These are phyloP conservation scores for Tetanocera ferruginea DNA, from an alignment of 2,888 invertebrate species.

Conservation along the genomic window DNA sequence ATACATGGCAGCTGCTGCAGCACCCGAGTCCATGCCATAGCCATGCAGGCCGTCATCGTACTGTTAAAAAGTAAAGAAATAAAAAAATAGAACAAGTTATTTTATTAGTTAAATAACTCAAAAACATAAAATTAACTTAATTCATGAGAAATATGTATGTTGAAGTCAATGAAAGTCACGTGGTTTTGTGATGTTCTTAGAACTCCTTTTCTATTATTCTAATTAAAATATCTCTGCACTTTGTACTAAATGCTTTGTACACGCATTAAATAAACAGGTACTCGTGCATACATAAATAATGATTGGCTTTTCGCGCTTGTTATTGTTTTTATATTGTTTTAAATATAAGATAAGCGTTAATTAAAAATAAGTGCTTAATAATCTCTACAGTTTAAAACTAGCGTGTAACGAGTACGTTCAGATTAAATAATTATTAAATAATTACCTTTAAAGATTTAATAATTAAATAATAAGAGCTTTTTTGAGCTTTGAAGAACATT, in stretches of 20 bases:
- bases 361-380: slow-evolving; percentile 44
- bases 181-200: background rate
- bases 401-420: too few relatives aligned
- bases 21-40: slow-evolving; percentile 82
- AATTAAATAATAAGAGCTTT: too few relatives aligned
- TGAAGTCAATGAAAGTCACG: too few relatives aligned
- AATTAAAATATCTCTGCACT: too few relatives aligned
- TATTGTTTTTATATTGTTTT: background rate
- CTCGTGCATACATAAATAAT: background rate
- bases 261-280: too few relatives aligned
- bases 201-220: background rate
- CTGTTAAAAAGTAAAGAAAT: slow-evolving; percentile 71
- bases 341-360: slow-evolving; percentile 28
- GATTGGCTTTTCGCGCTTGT: background rate
- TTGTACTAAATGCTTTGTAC: too few relatives aligned
- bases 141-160: too few relatives aligned
- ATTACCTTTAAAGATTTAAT: too few relatives aligned
- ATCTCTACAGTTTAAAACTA: slow-evolving; percentile 39
- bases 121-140: background rate
- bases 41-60: slow-evolving; percentile 95
- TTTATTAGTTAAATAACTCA: background rate
- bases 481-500: too few relatives aligned
- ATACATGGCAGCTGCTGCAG: slow-evolving; percentile 77
- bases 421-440: too few relatives aligned
- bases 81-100: slow-evolving; percentile 26